phyloP scores from a whole-genome alignment of 2,797 vertebrate species.

The Macropodus opercularis region DNA sequence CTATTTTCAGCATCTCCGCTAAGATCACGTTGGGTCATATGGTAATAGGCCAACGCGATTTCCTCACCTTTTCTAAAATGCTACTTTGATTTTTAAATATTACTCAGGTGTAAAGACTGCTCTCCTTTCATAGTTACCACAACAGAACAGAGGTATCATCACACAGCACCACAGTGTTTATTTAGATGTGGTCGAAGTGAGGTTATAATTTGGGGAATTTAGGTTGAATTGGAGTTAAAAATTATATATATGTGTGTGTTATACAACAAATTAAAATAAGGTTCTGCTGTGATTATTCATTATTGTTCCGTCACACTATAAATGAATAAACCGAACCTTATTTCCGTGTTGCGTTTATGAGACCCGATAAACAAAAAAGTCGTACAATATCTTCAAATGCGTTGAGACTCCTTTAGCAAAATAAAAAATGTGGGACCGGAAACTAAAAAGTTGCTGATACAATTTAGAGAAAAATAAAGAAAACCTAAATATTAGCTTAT shows the following conservation, averaged over 20 bases:
- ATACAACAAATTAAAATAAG: too few species aligned
- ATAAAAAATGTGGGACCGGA: neutral
- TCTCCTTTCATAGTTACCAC: neutral
- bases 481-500: neutral
- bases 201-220: neutral
- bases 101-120: too few species aligned
- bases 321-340: neutral
- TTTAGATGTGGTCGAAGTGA: neutral
- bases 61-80: constrained; percentile 4
- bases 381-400: too few species aligned
- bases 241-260: neutral
- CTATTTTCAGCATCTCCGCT: constrained; percentile 9
- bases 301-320: neutral
- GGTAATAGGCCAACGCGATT: too few species aligned
- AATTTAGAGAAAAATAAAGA: too few species aligned
- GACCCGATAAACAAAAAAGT: too few species aligned
- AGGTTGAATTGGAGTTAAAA: neutral
- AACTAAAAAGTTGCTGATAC: neutral
- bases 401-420: neutral
- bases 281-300: neutral
- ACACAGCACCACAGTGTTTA: neutral
- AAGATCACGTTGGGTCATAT: neutral
- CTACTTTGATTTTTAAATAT: neutral
- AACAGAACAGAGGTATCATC: neutral
- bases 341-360: neutral